Evolutionary conservation across 2,113 vertebrate genomes (phyloP).

Genomic region (Leucopsar rothschildi): DNA sequence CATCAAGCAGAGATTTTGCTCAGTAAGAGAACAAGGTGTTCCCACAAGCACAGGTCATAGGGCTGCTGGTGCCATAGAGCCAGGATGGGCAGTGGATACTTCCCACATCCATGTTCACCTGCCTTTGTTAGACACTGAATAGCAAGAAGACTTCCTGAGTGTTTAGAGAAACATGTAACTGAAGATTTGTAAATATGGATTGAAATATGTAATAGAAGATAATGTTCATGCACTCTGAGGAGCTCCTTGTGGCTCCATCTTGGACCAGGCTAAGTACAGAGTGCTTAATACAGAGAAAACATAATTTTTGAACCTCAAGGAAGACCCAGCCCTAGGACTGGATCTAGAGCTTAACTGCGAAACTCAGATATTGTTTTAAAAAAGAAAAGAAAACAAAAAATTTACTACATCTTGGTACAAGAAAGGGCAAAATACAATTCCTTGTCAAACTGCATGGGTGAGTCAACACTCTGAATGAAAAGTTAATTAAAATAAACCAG

Average conservation of each 20-base stretch:
- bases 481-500: background rate
- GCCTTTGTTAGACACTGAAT: background rate
- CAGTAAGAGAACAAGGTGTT: background rate
- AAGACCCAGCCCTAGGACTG: background rate
- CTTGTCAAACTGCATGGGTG: background rate
- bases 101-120: background rate
- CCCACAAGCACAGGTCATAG: background rate
- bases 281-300: background rate
- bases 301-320: background rate
- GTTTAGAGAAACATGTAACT: background rate
- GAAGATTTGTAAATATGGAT: background rate
- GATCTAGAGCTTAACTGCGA: background rate
- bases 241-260: background rate
- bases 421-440: background rate
- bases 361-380: background rate
- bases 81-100: background rate
- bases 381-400: background rate
- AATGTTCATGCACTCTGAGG: rapidly evolving
- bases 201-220: background rate
- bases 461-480: background rate
- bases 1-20: background rate
- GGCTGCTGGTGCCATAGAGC: background rate
- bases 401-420: background rate
- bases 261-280: background rate
- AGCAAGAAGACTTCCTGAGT: background rate